Base-by-base conservation (phyloP, 1,140 invertebrate genomes). In the Aphelenchoides besseyi region DNA sequence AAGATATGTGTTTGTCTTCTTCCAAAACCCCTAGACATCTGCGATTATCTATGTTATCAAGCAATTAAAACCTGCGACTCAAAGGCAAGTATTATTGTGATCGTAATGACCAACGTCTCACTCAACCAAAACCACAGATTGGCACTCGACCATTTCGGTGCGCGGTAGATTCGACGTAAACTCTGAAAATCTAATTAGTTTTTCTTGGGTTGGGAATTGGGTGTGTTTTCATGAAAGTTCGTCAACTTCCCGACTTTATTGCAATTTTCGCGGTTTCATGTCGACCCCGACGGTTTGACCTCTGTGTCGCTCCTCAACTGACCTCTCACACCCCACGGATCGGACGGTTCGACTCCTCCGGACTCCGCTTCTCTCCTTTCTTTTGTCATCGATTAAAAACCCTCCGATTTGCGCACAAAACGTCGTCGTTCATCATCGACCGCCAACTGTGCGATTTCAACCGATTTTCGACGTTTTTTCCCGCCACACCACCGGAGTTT, bases 1-100 rank as follows among this genome's bases (percentile, higher is more conserved):
- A 2, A 35, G n/a, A 32, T 66, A 66, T n/a, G 32, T 35, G 32
- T 66, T 66, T 12, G 63, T 66, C 63, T 66, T 66, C 63, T 66
- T 66, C 63, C 63, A 66, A 23, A 66, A 36, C 18, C 63, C 63
- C 32, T 59, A 29, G 32, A 8, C 41, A 8, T 59, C 5, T 33
- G 16, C 55, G 23, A 8, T 8, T 23, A 59, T 8, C 23, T 8
- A 33, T 8, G 26, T 59, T 33, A 8, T 8, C 18, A 29, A 29
- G 12, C 55, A 59, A 59, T 59, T 59, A 29, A 8, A 5, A 59
- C 55, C 55, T 37, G 32, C 16, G 63, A 66, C 12, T 32, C 36
- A 32, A 66, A 66, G 1, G 36, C 63, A 23, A 66, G 18, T 2
- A 66, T 18, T 53, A 66, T 23, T 23, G 63, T 66, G 26, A 66